phyloP scores from a whole-genome alignment of 2,888 invertebrate genomes.

The Drosophila algonquin region DNA sequence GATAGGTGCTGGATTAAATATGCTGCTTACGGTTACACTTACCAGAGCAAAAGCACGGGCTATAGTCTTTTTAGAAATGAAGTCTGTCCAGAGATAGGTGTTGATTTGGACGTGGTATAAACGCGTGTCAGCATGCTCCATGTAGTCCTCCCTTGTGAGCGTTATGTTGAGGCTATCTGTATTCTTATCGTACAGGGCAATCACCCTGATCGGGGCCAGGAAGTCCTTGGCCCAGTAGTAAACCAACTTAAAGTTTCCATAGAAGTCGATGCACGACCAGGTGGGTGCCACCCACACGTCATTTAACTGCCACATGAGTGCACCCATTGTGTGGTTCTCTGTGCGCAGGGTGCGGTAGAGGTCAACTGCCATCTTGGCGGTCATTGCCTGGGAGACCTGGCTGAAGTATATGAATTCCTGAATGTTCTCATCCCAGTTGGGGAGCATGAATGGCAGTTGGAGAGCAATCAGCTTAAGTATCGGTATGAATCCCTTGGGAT shows the following conservation, averaged over 20 bases:
- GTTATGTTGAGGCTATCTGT: constrained; percentile 86
- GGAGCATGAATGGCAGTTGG: constrained; percentile 87
- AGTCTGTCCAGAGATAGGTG: constrained; percentile 86
- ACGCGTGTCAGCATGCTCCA: constrained; percentile 81
- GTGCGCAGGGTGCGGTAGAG: constrained; percentile 87
- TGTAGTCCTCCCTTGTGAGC: constrained; percentile 87
- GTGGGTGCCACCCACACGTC: constrained; percentile 99
- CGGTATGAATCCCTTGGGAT: constrained; percentile 88
- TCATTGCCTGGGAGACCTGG: constrained; percentile 95
- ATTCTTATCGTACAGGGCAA: constrained; percentile 85
- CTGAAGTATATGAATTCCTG: constrained; percentile 91
- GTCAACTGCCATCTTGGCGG: constrained; percentile 93
- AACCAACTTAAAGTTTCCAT: constrained; percentile 84
- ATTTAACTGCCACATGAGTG: constrained; percentile 99
- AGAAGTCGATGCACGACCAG: constrained; percentile 93
- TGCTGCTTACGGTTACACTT: constrained; percentile 11
- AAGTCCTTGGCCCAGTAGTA: constrained; percentile 95
- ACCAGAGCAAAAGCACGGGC: constrained; percentile 73
- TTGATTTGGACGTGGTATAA: constrained; percentile 86
- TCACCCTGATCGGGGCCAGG: constrained; percentile 90
- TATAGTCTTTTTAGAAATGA: constrained; percentile 80
- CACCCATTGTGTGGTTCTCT: constrained; percentile 92
- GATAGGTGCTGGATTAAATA: too few species aligned
- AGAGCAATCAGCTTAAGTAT: constrained; percentile 86
- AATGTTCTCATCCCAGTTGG: constrained; percentile 85